Conservation (phyloP, 2,888 invertebrate species). For the Adela reaumurella region DNA sequence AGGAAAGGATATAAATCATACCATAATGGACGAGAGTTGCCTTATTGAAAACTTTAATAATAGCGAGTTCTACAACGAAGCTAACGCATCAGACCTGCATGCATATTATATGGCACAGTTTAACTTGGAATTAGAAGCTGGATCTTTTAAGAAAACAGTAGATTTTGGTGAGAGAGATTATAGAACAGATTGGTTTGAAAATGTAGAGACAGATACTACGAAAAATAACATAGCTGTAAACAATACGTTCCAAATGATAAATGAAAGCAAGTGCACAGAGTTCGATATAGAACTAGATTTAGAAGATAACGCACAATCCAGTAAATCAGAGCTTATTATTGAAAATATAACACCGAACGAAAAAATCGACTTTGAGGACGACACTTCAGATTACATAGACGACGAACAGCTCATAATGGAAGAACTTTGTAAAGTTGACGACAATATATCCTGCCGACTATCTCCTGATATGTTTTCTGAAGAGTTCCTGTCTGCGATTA, state of each 20-base stretch:
- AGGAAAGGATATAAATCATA: background rate
- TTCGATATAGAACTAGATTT: background rate
- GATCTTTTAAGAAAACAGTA: conserved; percentile 27
- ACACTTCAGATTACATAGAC: conserved; percentile 41
- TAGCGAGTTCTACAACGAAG: background rate
- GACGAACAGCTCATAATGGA: conserved; percentile 47
- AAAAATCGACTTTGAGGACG: conserved; percentile 18
- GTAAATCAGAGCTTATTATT: background rate
- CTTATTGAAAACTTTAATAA: background rate
- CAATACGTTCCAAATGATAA: too few relatives aligned
- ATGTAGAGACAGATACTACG: conserved; percentile 28
- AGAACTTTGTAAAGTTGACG: conserved; percentile 41
- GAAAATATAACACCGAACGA: conserved; percentile 12
- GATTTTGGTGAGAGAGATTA: conserved; percentile 21
- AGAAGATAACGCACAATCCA: background rate
- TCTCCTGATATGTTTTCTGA: conserved; percentile 37
- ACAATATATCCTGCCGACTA: conserved; percentile 28
- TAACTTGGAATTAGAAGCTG: conserved; percentile 45
- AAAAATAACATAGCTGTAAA: background rate
- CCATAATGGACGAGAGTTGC: background rate
- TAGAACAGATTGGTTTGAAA: too few relatives aligned
- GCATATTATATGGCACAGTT: conserved; percentile 51
- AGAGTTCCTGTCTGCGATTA: conserved; percentile 25
- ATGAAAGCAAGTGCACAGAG: too few relatives aligned
- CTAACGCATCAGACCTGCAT: conserved; percentile 38